Conservation (phyloP, 1,140 invertebrate genomes). For the Babylonia areolata region DNA sequence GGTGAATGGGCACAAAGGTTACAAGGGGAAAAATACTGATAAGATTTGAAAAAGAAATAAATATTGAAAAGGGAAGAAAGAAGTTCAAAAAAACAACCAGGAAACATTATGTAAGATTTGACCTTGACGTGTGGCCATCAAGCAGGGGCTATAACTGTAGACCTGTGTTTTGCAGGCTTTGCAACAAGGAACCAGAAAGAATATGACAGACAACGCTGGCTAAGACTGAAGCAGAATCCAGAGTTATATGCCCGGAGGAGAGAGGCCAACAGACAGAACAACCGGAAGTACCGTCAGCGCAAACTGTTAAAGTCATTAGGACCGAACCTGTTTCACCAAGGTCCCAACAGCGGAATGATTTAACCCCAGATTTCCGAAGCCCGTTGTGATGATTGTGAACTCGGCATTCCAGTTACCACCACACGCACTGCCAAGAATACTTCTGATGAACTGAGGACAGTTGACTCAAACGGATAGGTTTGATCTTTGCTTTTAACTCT, state of each 20-base stretch:
- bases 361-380: too few species aligned
- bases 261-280: constrained; percentile 25
- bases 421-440: too few species aligned
- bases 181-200: constrained; percentile 6
- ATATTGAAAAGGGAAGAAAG: not conserved
- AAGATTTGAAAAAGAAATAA: not conserved
- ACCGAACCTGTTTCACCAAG: not conserved
- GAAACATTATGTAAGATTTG: too few species aligned
- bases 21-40: too few species aligned
- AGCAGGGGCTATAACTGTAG: not conserved
- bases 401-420: too few species aligned
- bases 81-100: not conserved
- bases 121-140: not conserved
- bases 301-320: not conserved
- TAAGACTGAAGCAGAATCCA: constrained; percentile 11
- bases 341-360: not conserved
- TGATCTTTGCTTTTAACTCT: too few species aligned
- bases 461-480: too few species aligned
- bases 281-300: constrained; percentile 1
- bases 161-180: constrained; percentile 6
- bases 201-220: constrained; percentile 4
- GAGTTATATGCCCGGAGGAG: not conserved
- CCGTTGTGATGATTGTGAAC: too few species aligned
- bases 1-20: too few species aligned
- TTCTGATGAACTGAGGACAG: too few species aligned